Base-by-base conservation (phyloP, 2,113 vertebrate species). In the Guaruba guarouba region DNA sequence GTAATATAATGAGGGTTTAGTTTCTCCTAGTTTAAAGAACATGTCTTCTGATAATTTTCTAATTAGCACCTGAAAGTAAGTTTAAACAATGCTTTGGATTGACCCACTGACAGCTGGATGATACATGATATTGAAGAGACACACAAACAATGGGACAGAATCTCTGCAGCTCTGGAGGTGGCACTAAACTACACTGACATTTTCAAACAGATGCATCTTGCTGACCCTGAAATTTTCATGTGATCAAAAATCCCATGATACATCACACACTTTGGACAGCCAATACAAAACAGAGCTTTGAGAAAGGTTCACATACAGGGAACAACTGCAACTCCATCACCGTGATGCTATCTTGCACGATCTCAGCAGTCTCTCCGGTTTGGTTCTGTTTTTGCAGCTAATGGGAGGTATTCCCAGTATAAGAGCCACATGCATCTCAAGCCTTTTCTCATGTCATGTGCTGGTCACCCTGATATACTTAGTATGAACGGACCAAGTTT, bases 261-360 rank as follows among this genome's bases (percentile, higher is more conserved):
- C 10, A 48, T 28, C 35, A 43, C 25, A 25, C 28, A 62, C 31
- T 49, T 74, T 6, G 16, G 41, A 55, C 2, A 68, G 27, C 35
- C 35, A 39, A 44, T 25, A 51, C 4, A 23, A 69, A 46, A 18
- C 19, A n/a, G 62, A 43, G 54, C 43, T 80, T 57, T 69, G 24
- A 75, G 41, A 39, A 63, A 69, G 28, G 19, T 31, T 69, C 35
- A 39, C 4, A 6, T 24, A 22, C 9, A 43, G 35, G 23, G 27
- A 79, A 68, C 11, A 48, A 74, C 18, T 25, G 67, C 41, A 74
- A 29, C 27, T 39, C 52, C 19, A 35, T 10, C 51, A 28, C 33
- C 25, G 20, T 4, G 13, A 12, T 44, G 62, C 43, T n/a, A 33
- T 66, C 18, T 44, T 66, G 29, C 22, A 28, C 0, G 0, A 10